Conservation (phyloP, 1,140 invertebrate species). For the Oncopeltus fasciatus region DNA sequence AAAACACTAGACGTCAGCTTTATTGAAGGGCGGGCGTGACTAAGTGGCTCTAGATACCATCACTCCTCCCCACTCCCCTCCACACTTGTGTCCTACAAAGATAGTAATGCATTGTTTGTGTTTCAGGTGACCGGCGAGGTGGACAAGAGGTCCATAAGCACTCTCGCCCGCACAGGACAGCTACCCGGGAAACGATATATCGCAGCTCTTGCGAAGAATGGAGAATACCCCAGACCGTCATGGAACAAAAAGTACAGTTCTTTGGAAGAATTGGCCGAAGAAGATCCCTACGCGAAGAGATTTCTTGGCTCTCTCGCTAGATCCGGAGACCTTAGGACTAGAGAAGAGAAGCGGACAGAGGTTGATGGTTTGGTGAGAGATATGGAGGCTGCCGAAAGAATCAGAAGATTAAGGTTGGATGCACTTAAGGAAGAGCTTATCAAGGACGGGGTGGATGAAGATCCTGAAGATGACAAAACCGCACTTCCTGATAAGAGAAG, state of each 20-base stretch:
- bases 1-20: too few relatives aligned
- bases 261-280: conserved; percentile 13
- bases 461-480: conserved; percentile 20
- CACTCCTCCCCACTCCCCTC: too few relatives aligned
- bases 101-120: neutral
- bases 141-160: conserved; percentile 22
- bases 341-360: conserved; percentile 21
- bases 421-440: conserved; percentile 22
- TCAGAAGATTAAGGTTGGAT: conserved; percentile 18
- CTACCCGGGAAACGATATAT: conserved; percentile 22
- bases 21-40: neutral
- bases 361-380: conserved; percentile 21
- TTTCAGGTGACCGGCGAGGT: conserved; percentile 14
- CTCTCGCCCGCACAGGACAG: conserved; percentile 21
- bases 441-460: conserved; percentile 16
- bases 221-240: conserved; percentile 11
- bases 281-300: conserved; percentile 17
- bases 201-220: conserved; percentile 17
- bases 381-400: conserved; percentile 20
- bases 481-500: conserved; percentile 18
- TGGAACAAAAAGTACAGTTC: conserved; percentile 14
- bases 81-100: neutral
- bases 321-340: conserved; percentile 19
- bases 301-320: conserved; percentile 23
- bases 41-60: neutral